Base-by-base conservation (phyloP, 1,140 invertebrate genomes). In the Parasteatoda tepidariorum region DNA sequence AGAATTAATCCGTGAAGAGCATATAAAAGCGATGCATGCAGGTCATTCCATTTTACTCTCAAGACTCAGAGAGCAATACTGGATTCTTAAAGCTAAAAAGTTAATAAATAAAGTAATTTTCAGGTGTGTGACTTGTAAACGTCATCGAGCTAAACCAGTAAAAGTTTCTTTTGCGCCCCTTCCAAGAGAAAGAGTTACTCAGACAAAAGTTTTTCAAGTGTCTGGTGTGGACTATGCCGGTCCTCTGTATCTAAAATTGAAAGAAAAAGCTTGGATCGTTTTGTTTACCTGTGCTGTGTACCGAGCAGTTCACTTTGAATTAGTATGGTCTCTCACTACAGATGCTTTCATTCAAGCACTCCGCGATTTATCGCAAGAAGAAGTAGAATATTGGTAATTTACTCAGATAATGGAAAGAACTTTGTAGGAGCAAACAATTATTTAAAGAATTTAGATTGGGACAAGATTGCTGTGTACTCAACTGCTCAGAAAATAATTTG, bases 371-470 rank as follows among this genome's bases (percentile, higher is more conserved):
- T 70, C 24, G 34, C 38, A 2, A 70, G 67, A 41, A 54, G 34
- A 22, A 11, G 67, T 1, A 38, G 34, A 9, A 22, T 30, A 22
- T 70, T 22, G 15, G 18, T 55, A 5, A 3, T 70, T 41, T 70
- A n/a, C n/a, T n/a, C n/a, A n/a, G 89, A 90, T 70, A 87, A 88
- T 62, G 89, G 87, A 0, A 88, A 85, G 7, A 89, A 88, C 34
- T 90, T 90, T 73, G 28, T 61, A 6, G 24, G 54, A n/a, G n/a
- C n/a, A n/a, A 24, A 70, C 33, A 81, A 30, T 59, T 48, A n/a
- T 6, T 38, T 68, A 4, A 67, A 59, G 38, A 22, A 1, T 3
- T 34, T 71, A 59, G 24, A 81, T 28, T 81, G 31, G 66, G 55
- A 70, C 0, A 41, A 41, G 38, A 41, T 41, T 6, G 38, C 38